Evolutionary conservation across 1,140 invertebrate genomes (phyloP).

Genomic region (Drosophila fuyamai): DNA sequence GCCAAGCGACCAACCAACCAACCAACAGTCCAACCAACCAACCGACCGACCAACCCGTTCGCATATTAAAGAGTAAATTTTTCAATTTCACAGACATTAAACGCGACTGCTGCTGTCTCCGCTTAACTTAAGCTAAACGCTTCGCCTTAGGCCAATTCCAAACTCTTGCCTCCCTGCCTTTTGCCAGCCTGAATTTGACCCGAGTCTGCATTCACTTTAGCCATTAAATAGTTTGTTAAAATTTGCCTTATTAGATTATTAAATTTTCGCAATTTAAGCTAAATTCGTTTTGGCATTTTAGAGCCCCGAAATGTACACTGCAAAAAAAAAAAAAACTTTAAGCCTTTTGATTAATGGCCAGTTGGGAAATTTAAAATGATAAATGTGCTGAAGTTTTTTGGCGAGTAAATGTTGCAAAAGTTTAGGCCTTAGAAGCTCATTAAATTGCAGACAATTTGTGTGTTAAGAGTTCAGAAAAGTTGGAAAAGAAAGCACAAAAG

Average conservation of each 20-base stretch:
- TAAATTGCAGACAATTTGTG: constrained; percentile 17
- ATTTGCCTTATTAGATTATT: constrained; percentile 83
- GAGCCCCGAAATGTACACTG: constrained; percentile 16
- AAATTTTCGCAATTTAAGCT: constrained; percentile 79
- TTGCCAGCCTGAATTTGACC: constrained; percentile 7
- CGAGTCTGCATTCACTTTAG: constrained; percentile 64
- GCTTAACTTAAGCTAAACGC: constrained; percentile 71
- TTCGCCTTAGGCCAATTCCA: constrained; percentile 61
- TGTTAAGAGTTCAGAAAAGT: constrained; percentile 2
- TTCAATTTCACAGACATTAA: constrained; percentile 83
- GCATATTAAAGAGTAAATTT: constrained; percentile 83
- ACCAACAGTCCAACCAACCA: neutral
- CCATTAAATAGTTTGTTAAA: constrained; percentile 83
- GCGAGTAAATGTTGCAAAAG: neutral
- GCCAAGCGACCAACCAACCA: neutral
- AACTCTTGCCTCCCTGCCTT: constrained; percentile 5
- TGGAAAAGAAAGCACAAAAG: constrained; percentile 14
- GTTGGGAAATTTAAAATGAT: constrained; percentile 19
- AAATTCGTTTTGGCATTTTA: constrained; percentile 74
- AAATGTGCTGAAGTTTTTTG: constrained; percentile 16
- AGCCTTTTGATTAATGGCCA: constrained; percentile 32
- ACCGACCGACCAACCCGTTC: constrained; percentile 51
- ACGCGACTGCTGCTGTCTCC: constrained; percentile 60
- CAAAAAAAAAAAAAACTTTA: constrained; percentile 23
- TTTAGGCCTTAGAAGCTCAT: constrained; percentile 15